These are phyloP conservation scores for Crotalus horridus DNA, from an alignment of 2,113 vertebrate genomes.

Conservation along the genomic window DNA sequence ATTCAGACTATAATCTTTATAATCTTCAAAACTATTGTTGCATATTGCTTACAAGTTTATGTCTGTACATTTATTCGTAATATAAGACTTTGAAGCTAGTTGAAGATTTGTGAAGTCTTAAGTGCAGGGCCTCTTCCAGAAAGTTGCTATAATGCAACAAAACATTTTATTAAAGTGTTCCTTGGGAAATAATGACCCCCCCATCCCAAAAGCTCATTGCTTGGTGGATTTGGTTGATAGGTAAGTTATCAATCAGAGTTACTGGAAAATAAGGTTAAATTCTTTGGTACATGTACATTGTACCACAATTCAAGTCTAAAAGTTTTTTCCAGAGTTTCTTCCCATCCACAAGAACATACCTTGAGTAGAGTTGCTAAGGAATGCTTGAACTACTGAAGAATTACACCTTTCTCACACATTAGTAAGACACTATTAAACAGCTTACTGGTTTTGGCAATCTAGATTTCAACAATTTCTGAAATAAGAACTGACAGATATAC, in stretches of 20 bases:
- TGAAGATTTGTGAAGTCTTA: background rate
- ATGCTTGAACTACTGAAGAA: background rate
- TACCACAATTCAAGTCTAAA: background rate
- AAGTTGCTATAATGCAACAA: background rate
- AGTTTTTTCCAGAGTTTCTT: background rate
- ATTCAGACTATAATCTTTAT: background rate
- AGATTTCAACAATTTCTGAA: background rate
- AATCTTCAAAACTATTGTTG: background rate
- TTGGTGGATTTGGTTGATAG: background rate
- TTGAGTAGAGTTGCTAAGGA: background rate
- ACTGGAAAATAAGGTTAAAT: background rate
- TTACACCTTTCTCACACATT: background rate
- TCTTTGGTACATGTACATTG: background rate
- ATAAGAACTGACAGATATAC: background rate
- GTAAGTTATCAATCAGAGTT: background rate
- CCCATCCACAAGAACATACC: background rate
- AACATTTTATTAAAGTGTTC: background rate
- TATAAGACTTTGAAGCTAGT: background rate
- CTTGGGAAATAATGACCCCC: background rate
- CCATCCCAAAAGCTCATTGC: background rate
- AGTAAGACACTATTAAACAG: background rate
- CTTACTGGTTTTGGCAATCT: background rate
- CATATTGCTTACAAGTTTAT: background rate
- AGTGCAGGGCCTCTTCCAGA: background rate
- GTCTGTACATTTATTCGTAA: background rate